Percentiles rank a stretch among this genome's conserved stretches.
Evolutionary conservation across 2,113 vertebrate genomes (phyloP).

Genomic region (Atherinomorus stipes): DNA sequence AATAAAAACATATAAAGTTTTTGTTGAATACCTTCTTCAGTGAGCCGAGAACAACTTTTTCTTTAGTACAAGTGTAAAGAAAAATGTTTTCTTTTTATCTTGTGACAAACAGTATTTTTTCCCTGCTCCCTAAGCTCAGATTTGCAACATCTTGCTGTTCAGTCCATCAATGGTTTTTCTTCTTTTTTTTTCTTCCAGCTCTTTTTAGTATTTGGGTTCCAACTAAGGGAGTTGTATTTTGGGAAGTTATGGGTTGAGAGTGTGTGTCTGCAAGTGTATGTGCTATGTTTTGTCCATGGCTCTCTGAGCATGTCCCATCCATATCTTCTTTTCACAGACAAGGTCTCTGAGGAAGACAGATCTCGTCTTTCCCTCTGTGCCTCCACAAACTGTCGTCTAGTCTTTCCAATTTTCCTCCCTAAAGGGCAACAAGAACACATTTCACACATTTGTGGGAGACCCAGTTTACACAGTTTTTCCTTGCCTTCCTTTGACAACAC

Average conservation of each 20-base stretch:
- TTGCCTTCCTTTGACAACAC: conserved; percentile 28
- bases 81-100: conserved; percentile 34
- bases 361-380: conserved; percentile 64
- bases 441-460: conserved; percentile 66
- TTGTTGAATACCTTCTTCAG: conserved; percentile 25
- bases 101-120: conserved; percentile 62
- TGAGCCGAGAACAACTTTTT: conserved; percentile 33
- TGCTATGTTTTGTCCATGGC: conserved; percentile 56
- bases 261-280: conserved; percentile 5
- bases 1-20: not conserved
- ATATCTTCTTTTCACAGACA: conserved; percentile 77
- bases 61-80: conserved; percentile 21
- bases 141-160: conserved; percentile 58
- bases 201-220: conserved; percentile 48
- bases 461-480: conserved; percentile 7
- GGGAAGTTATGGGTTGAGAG: conserved; percentile 37
- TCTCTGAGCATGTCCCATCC: conserved; percentile 70
- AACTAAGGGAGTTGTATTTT: conserved; percentile 56
- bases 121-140: conserved; percentile 54
- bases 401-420: conserved; percentile 73
- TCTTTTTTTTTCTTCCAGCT: conserved; percentile 36
- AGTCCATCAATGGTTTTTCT: conserved; percentile 44
- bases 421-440: conserved; percentile 70
- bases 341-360: conserved; percentile 77
- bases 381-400: conserved; percentile 69